Evolutionary conservation across 1,140 invertebrate genomes (phyloP), one percentile per base, ranked within the genome.

Genomic region (Mizuhopecten yessoensis): DNA sequence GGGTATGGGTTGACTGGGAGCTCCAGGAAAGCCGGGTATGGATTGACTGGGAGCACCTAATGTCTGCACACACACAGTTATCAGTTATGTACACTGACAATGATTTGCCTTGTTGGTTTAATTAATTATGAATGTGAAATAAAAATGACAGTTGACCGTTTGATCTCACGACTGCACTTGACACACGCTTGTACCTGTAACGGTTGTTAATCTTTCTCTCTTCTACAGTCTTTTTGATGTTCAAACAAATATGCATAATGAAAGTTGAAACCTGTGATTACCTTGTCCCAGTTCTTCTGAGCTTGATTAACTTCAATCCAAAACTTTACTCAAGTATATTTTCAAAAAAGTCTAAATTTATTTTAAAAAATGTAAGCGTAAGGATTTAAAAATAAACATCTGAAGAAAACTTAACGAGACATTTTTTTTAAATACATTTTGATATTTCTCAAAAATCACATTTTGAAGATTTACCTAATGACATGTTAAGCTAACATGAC

Each of bases 231-330:
- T 75, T 75, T 75, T 75, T 75, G n/a, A 75, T 29, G 57, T 75
- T 3, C 57, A 75, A 75, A 75, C 57, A 75, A 75, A 75, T 75
- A 75, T 75, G n/a, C 57, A 75, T 75, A 75, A 75, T 75, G 57
- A 75, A 75, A 75, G 2, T n/a, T 29, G n/a, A 3, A n/a, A 9
- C n/a, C 29, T 75, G 57, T 75, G 3, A 75, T 75, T 75, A 75
- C 57, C 57, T 75, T 9, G 3, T 0, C 57, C n/a, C 57, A 75
- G 57, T 23, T 75, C 23, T 75, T 45, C 42, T 17, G 17, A 45
- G 42, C 17, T 17, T 45, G 42, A 45, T 13, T 17, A 45, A 17
- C 42, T 45, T 45, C 17, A 45, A 5, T 39, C 5, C 36, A 39
- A 39, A 7, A 39, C 13, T 39, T 39, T 39, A 39, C 5, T 39